Evolutionary conservation across 2,888 invertebrate genomes (phyloP), one percentile per base, ranked within the genome.

Genomic region (Uropetala carovei): DNA sequence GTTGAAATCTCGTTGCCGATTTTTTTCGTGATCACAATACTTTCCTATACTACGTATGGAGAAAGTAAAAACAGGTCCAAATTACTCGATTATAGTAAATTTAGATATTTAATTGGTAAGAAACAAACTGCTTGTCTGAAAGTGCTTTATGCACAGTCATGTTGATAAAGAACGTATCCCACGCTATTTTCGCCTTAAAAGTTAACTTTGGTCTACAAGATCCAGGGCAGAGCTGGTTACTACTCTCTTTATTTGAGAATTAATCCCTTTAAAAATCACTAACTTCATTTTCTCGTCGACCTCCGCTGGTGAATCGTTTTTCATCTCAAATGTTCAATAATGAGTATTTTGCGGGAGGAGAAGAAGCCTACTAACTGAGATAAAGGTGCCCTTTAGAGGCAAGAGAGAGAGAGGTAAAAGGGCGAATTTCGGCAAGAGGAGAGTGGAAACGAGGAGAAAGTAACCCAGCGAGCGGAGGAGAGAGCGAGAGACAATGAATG

Each of bases 221-320:
- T 75, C 22, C 75, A 13, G 13, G 14, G 27, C 75, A 27, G 22
- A 75, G 27, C 13, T 75, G 75, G 13, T 22, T 22, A 68, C 68
- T 22, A 18, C 1, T 43, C 5, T 3, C 43, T 3, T 5, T 43
- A 75, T 13, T 22, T 75, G 75, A 75, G 75, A 75, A 43, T 3
- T 43, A 5, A 43, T 43, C 5, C 43, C 1, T 43, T 13, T 18
- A 75, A 75, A 75, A 75, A 27, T 8, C 22, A 22, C n/a, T n/a
- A 75, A 75, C n/a, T 75, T n/a, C 75, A 75, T 75, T 75, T 75
- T 16, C 75, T 75, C 22, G 75, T 11, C 75, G 64, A 64, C 64
- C 64, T 64, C 18, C 64, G 64, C 64, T 18, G 0, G 18, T 68
- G n/a, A n/a, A n/a, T 16, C 4, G 2, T n/a, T 68, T 68, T 13